These are phyloP conservation scores for Meandrusa payeni DNA, from an alignment of 2,888 invertebrate genomes.

Conservation along the genomic window DNA sequence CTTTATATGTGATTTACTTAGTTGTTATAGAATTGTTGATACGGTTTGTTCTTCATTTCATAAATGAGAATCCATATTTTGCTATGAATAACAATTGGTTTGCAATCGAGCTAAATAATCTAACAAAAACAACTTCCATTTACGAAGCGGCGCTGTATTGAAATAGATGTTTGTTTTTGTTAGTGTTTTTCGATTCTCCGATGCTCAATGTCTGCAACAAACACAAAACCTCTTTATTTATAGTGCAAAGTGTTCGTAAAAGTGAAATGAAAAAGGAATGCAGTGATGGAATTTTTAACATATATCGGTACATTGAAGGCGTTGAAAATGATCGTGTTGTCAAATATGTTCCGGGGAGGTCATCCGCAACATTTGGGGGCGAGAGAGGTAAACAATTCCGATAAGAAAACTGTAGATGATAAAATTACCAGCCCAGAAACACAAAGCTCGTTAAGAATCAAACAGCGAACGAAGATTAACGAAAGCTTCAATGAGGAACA, in stretches of 20 bases:
- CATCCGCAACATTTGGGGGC: conserved; percentile 57
- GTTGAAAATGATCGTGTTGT: conserved; percentile 76
- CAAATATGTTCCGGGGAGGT: conserved; percentile 69
- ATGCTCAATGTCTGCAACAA: conserved; percentile 32
- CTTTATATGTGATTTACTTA: neutral
- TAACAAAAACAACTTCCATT: too few relatives aligned
- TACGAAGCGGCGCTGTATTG: neutral
- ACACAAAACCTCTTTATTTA: conserved; percentile 53
- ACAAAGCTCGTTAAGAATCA: conserved; percentile 59
- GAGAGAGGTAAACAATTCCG: conserved; percentile 42
- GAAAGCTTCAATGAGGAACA: conserved; percentile 50
- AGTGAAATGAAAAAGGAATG: conserved; percentile 70
- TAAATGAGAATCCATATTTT: neutral
- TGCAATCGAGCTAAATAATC: too few relatives aligned
- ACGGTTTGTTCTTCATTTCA: too few relatives aligned
- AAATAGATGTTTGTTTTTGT: neutral
- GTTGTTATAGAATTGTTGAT: neutral
- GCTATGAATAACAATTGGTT: too few relatives aligned
- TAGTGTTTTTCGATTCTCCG: neutral
- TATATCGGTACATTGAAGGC: conserved; percentile 67
- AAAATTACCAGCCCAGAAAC: conserved; percentile 45
- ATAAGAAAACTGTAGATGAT: conserved; percentile 35
- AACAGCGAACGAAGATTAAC: conserved; percentile 61
- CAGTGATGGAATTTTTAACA: conserved; percentile 77
- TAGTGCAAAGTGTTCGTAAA: conserved; percentile 41